Evolutionary conservation across 2,888 invertebrate species (phyloP).

Genomic region (Protophormia terraenovae): DNA sequence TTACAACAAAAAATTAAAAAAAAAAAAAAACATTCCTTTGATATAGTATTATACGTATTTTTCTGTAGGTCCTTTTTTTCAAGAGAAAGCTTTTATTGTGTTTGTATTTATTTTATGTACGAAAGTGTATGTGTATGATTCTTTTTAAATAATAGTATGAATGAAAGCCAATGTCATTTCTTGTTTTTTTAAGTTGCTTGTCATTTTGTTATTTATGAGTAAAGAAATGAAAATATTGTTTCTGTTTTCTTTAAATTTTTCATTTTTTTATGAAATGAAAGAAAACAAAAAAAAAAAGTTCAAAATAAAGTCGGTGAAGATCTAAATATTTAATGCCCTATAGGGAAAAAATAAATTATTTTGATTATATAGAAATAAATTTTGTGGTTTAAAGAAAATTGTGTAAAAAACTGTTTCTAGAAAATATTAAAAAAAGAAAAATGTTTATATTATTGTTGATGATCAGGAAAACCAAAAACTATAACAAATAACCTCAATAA

Average conservation of each 20-base stretch:
- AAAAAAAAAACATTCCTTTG: background rate
- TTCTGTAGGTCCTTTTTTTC: background rate
- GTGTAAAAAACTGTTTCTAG: no score
- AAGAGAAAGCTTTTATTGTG: background rate
- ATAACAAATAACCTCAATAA: no score
- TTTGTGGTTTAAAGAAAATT: background rate
- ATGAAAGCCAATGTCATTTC: constrained; percentile 60
- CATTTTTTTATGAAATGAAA: background rate
- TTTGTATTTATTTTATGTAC: background rate
- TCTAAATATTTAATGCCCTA: background rate
- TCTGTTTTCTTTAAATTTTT: background rate
- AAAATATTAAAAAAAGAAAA: no score
- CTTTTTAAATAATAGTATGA: background rate
- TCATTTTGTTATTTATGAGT: constrained; percentile 33
- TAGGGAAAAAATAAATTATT: background rate
- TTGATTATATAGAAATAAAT: no score
- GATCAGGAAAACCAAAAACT: no score
- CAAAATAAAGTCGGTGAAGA: background rate
- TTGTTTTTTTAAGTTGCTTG: constrained; percentile 11
- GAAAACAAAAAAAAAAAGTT: background rate
- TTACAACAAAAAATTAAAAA: background rate
- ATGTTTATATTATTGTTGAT: no score
- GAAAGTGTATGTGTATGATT: background rate
- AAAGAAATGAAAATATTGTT: constrained; percentile 12
- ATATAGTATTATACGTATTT: background rate